Percentiles rank a stretch among this genome's conserved stretches.
Conservation (phyloP, 2,113 vertebrate genomes). For the Halcyon malimbica region DNA sequence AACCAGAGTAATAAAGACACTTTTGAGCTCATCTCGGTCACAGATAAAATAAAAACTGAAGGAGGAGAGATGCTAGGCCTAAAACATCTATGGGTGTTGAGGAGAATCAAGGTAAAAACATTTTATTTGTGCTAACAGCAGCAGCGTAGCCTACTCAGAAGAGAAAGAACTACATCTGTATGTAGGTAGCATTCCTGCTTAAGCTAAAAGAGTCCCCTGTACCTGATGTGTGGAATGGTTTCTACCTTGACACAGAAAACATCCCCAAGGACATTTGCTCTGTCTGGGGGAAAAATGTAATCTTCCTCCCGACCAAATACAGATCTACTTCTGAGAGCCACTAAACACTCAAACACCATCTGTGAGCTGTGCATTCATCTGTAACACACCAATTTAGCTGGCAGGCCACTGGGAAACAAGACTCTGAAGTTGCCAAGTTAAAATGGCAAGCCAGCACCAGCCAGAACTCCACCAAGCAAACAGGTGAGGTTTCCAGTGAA, state of each 20-base stretch:
- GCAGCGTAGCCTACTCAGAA: background rate
- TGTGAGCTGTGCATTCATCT: conserved; percentile 61
- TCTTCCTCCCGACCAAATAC: conserved; percentile 63
- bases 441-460: conserved; percentile 24
- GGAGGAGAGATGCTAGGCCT: background rate
- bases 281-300: conserved; percentile 58
- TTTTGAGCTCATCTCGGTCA: background rate
- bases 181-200: background rate
- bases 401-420: conserved; percentile 53
- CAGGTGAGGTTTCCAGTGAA: background rate
- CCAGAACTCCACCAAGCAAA: background rate
- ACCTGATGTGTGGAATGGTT: conserved; percentile 17
- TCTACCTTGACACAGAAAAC: conserved; percentile 59
- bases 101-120: background rate
- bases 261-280: conserved; percentile 65
- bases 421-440: conserved; percentile 45
- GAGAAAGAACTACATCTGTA: background rate
- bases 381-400: conserved; percentile 65
- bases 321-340: conserved; percentile 52
- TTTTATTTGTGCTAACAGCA: background rate
- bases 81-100: background rate
- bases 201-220: background rate
- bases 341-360: conserved; percentile 65
- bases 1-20: background rate
- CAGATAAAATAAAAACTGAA: background rate